A percentile compares a stretch with the other conserved stretches of the same genome.
These are phyloP conservation scores for Protonibea diacanthus DNA, from an alignment of 2,797 vertebrate genomes.

Conservation along the genomic window DNA sequence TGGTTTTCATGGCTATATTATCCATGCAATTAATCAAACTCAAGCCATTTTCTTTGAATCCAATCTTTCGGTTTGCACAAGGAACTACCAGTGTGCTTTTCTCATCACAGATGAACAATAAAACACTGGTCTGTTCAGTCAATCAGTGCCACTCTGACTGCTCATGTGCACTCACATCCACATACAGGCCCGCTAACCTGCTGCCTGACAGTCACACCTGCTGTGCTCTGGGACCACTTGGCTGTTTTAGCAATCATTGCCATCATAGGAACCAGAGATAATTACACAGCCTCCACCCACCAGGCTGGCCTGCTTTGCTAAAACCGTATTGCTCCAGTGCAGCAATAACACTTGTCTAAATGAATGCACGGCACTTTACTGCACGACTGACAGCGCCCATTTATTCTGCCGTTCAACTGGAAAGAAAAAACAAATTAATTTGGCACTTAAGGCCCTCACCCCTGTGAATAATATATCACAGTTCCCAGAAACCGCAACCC, in stretches of 20 bases:
- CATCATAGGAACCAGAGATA: conserved; percentile 82
- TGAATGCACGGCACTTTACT: conserved; percentile 92
- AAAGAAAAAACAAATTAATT: conserved; percentile 92
- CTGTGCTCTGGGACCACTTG: conserved; percentile 73
- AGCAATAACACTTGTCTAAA: conserved; percentile 89
- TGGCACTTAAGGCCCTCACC: conserved; percentile 86
- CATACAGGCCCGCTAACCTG: conserved; percentile 49
- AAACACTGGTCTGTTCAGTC: conserved; percentile 12
- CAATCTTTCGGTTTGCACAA: conserved; percentile 49
- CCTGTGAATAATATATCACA: conserved; percentile 81
- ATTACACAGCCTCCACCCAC: conserved; percentile 82
- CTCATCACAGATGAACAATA: conserved; percentile 13
- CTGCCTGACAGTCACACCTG: conserved; percentile 73
- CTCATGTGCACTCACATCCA: conserved; percentile 47
- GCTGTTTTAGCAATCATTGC: conserved; percentile 81
- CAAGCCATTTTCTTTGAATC: conserved; percentile 59
- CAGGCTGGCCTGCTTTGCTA: conserved; percentile 66
- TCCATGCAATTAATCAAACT: conserved; percentile 53
- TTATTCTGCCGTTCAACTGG: conserved; percentile 92
- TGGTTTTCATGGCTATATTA: conserved; percentile 28
- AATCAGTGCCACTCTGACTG: conserved; percentile 1
- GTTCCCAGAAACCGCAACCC: conserved; percentile 46
- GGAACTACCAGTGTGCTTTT: conserved; percentile 4
- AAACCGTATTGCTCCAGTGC: conserved; percentile 71
- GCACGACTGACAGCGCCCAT: conserved; percentile 90